phyloP scores from a whole-genome alignment of 2,888 invertebrate species.

The Erebia aethiops region DNA sequence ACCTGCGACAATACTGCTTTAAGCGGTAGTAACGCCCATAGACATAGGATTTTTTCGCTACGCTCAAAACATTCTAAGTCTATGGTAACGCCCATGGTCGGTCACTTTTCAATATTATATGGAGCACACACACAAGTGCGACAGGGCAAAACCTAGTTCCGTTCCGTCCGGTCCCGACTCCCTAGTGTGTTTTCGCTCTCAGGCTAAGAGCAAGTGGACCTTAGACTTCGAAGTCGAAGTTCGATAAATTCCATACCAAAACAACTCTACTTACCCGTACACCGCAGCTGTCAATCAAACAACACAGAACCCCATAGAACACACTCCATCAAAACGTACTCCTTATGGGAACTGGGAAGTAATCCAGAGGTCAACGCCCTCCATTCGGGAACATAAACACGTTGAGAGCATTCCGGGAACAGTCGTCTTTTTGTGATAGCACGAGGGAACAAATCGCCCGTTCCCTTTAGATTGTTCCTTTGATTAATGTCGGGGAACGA shows the following conservation, averaged over 20 bases:
- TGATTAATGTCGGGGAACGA: slow-evolving; percentile 25
- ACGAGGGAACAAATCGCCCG: slow-evolving; percentile 33
- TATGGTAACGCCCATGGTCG: no score
- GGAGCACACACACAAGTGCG: no score
- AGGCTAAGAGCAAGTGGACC: no score
- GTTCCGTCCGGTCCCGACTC: no score
- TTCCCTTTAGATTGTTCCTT: slow-evolving; percentile 30
- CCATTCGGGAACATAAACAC: slow-evolving; percentile 37
- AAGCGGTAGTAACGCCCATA: no score
- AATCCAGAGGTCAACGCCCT: slow-evolving; percentile 41
- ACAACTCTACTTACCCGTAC: no score
- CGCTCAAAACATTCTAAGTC: no score
- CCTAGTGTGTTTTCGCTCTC: no score
- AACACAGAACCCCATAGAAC: not conserved
- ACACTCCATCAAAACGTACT: not conserved
- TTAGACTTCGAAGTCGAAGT: not conserved
- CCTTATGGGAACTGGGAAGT: slow-evolving; percentile 34
- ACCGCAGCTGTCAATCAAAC: slow-evolving; percentile 3
- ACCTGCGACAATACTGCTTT: no score
- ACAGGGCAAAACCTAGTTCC: no score
- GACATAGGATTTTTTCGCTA: no score
- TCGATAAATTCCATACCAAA: not conserved
- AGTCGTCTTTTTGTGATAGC: slow-evolving; percentile 36
- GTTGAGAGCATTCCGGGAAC: slow-evolving; percentile 36
- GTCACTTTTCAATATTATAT: no score